Evolutionary conservation across 2,888 invertebrate species (phyloP).

Genomic region (Tinea semifulvella): DNA sequence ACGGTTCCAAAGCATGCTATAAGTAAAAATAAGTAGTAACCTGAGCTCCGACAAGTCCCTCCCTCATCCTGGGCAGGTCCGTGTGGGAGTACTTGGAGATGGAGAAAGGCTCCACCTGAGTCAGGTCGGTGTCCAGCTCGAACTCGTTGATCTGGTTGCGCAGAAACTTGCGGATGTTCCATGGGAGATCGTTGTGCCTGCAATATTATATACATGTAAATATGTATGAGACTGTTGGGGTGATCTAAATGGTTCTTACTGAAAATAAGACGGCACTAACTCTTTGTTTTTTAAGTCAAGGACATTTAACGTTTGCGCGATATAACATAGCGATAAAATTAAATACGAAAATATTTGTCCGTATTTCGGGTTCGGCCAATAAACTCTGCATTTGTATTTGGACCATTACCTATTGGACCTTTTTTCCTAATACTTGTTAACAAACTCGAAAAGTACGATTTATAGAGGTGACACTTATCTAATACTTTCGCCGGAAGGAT

Average conservation of each 20-base stretch:
- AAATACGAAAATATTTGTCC: constrained; percentile 13
- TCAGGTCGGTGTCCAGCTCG: constrained; percentile 68
- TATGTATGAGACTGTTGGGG: too few relatives aligned
- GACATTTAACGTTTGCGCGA: too few relatives aligned
- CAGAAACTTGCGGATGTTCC: constrained; percentile 78
- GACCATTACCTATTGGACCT: constrained; percentile 1
- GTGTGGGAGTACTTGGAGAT: constrained; percentile 74
- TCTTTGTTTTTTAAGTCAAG: too few relatives aligned
- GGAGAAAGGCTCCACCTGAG: constrained; percentile 69
- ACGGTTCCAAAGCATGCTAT: too few relatives aligned
- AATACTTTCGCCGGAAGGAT: too few relatives aligned
- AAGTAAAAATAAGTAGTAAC: too few relatives aligned
- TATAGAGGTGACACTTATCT: too few relatives aligned
- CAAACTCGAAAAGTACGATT: not conserved
- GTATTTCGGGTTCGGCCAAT: not conserved
- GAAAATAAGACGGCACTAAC: too few relatives aligned
- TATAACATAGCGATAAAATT: constrained; percentile 16
- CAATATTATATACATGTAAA: constrained; percentile 23
- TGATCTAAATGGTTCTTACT: too few relatives aligned
- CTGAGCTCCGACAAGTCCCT: constrained; percentile 77
- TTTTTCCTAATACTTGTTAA: constrained; percentile 5
- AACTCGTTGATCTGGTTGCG: constrained; percentile 74
- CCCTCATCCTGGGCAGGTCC: constrained; percentile 68
- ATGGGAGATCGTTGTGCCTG: constrained; percentile 74
- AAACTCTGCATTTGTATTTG: constrained; percentile 2